A percentile compares a stretch with the other conserved stretches of the same genome.
Evolutionary conservation across 1,140 invertebrate species (phyloP).

Genomic region (Ylistrum balloti): DNA sequence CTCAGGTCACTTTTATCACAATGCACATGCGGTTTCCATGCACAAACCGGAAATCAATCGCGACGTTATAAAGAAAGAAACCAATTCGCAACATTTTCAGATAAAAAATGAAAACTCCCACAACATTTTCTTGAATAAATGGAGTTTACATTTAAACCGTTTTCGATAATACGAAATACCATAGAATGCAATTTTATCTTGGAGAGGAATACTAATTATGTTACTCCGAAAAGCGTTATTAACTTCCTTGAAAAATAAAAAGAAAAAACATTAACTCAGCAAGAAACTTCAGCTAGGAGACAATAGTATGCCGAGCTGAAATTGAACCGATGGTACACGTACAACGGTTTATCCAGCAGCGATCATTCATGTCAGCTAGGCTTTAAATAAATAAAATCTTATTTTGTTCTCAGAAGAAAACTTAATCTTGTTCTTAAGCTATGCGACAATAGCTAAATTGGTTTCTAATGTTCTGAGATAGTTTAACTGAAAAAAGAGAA

Average conservation of each 20-base stretch:
- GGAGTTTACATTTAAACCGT: background rate
- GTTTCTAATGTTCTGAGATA: background rate
- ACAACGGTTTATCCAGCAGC: background rate
- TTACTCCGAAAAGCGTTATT: background rate
- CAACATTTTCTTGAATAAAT: background rate
- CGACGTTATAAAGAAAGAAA: background rate
- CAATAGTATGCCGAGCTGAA: background rate
- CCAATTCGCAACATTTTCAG: background rate
- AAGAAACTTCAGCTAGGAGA: background rate
- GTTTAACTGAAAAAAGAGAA: background rate
- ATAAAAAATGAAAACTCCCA: background rate
- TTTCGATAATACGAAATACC: background rate
- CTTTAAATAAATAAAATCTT: conserved; percentile 34
- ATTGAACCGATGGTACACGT: background rate
- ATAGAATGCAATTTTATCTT: background rate
- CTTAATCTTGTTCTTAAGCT: background rate
- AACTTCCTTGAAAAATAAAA: background rate
- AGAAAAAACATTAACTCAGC: background rate
- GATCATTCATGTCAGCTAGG: background rate
- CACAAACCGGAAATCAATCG: background rate
- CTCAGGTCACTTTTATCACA: too few species aligned
- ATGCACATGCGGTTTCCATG: too few species aligned
- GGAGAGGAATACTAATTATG: background rate
- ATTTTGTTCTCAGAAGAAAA: background rate
- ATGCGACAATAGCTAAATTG: background rate